A percentile compares a stretch with the other conserved stretches of the same genome.
Conservation (phyloP, 2,797 vertebrate genomes). For the Rhynchonycteris naso region DNA sequence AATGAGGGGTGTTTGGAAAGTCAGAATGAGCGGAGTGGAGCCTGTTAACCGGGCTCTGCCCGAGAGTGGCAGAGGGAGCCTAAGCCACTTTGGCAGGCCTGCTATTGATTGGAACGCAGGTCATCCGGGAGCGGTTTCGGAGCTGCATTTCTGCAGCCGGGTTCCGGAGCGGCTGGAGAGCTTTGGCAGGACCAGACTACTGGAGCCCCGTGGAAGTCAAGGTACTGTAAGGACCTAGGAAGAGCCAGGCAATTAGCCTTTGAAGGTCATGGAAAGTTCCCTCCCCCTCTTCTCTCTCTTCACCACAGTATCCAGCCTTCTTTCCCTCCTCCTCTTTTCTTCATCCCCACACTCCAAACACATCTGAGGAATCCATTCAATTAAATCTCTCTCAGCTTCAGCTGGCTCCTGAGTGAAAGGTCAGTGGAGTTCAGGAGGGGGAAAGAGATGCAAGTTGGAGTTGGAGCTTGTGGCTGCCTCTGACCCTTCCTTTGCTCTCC, state of each 20-base stretch:
- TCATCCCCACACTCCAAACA: conserved; percentile 89
- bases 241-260: conserved; percentile 93
- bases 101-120: conserved; percentile 83
- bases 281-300: conserved; percentile 79
- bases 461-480: conserved; percentile 64
- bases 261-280: conserved; percentile 92
- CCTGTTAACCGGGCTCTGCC: conserved; percentile 73
- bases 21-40: conserved; percentile 79
- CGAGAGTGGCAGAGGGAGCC: conserved; percentile 80
- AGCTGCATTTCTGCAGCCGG: conserved; percentile 86
- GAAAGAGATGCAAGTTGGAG: conserved; percentile 85
- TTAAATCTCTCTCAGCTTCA: conserved; percentile 96
- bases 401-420: conserved; percentile 98
- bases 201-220: conserved; percentile 82
- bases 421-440: conserved; percentile 94
- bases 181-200: conserved; percentile 82
- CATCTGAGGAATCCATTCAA: conserved; percentile 96
- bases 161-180: background rate
- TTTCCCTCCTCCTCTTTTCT: conserved; percentile 78
- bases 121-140: conserved; percentile 86
- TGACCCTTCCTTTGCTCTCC: background rate
- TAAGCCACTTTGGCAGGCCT: conserved; percentile 78
- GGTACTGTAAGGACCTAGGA: conserved; percentile 89
- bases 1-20: conserved; percentile 85
- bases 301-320: conserved; percentile 79